These are phyloP conservation scores for Camponotus floridanus DNA, from an alignment of 1,140 invertebrate genomes.

Conservation along the genomic window DNA sequence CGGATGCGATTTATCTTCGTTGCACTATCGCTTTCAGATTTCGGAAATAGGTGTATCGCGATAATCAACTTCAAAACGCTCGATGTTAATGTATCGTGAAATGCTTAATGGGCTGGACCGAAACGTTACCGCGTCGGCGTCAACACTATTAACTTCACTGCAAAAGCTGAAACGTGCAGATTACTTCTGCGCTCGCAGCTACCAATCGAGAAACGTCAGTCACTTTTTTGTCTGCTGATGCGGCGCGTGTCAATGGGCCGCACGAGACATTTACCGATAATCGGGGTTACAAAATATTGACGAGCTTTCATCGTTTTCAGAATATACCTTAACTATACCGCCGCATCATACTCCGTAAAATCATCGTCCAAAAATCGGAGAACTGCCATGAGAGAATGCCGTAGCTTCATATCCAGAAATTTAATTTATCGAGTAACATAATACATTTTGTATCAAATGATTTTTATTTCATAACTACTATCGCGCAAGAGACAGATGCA, in stretches of 20 bases:
- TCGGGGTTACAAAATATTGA: constrained; percentile 62
- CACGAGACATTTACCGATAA: constrained; percentile 61
- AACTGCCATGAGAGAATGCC: neutral
- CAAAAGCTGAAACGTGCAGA: constrained; percentile 49
- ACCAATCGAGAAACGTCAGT: constrained; percentile 61
- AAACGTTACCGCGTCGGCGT: constrained; percentile 41
- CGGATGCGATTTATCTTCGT: neutral
- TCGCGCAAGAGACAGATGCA: neutral
- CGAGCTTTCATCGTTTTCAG: constrained; percentile 59
- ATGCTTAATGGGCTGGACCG: constrained; percentile 51
- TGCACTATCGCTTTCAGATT: constrained; percentile 29
- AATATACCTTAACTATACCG: constrained; percentile 49
- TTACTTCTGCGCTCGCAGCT: constrained; percentile 59
- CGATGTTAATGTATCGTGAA: constrained; percentile 52
- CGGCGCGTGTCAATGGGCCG: constrained; percentile 55
- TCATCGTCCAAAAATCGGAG: constrained; percentile 21
- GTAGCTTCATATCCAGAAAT: constrained; percentile 27
- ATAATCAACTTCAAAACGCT: constrained; percentile 50
- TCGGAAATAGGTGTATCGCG: constrained; percentile 16
- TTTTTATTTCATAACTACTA: neutral
- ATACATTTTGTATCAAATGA: neutral
- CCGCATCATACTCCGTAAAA: constrained; percentile 27
- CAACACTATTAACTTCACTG: constrained; percentile 58
- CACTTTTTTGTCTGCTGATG: constrained; percentile 62
- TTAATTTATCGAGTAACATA: constrained; percentile 35